Base-by-base conservation (phyloP, 2,113 vertebrate genomes). In the Crotalus helleri region DNA sequence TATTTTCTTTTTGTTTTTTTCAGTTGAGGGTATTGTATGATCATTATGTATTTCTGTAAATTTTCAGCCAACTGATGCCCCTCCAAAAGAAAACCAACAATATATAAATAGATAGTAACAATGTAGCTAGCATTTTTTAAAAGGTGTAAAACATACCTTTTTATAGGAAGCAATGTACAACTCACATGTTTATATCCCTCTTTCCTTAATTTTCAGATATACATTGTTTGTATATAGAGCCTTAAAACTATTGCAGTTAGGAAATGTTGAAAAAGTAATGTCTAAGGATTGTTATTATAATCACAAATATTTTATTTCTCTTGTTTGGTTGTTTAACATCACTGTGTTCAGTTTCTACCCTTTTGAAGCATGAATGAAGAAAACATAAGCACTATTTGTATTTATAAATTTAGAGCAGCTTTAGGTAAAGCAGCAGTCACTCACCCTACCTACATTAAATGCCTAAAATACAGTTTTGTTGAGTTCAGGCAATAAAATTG, bases 141-240 rank as follows among this genome's bases (percentile, higher is more conserved):
- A 92, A 90, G 97, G 95, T 98, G 96, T 98, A 96, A 97, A 97
- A 97, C 96, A 90, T 96, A 95, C 95, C 95, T 97, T 97, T 97
- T 95, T 94, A 97, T 97, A 97, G 96, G 96, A 97, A 97, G 96
- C 97, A 90, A 94, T 97, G 95, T 96, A 97, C 95, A 92, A 96
- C 96, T 94, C 96, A 94, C 97, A 98, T 97, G 97, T 95, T 97
- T 97, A 74, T 95, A 95, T 97, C 96, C 97, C 91, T 92, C 96
- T 97, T 97, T 96, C 97, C 97, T 96, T 97, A 96, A 97, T 94
- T 97, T 97, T 94, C 95, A 97, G 96, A 97, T 97, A 98, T 93
- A 97, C 96, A 94, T 97, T 97, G 97, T 98, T 97, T 98, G 97
- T 98, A 97, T 98, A 98, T 97, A 97, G 96, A 97, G 97, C 96